These are phyloP conservation scores for Amblyjoppa fuscipennis DNA, from an alignment of 2,888 invertebrate species.

Conservation along the genomic window DNA sequence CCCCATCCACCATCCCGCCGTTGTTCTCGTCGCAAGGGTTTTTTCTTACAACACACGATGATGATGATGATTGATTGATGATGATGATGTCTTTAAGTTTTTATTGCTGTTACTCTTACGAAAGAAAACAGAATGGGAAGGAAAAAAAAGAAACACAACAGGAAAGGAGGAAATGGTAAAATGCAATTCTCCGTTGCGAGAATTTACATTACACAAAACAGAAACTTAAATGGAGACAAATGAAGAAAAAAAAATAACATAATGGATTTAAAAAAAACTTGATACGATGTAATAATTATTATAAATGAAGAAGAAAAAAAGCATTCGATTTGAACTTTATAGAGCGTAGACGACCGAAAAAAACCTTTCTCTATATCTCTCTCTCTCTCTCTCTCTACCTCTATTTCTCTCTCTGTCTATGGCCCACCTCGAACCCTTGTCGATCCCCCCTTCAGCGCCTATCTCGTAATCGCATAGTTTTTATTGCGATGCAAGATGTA, in stretches of 20 bases:
- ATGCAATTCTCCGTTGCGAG: background rate
- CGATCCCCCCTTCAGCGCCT: constrained; percentile 66
- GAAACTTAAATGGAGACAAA: constrained; percentile 26
- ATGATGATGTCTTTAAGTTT: constrained; percentile 77
- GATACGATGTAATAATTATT: constrained; percentile 78
- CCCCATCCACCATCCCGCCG: constrained; percentile 60
- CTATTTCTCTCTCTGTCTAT: constrained; percentile 26
- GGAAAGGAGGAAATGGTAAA: constrained; percentile 16
- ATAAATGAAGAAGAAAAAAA: constrained; percentile 68
- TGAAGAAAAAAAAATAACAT: constrained; percentile 35
- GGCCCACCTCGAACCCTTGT: constrained; percentile 58
- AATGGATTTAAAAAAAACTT: constrained; percentile 68
- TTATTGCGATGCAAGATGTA: constrained; percentile 81
- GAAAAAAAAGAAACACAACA: background rate
- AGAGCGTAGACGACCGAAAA: constrained; percentile 69
- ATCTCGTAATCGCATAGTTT: constrained; percentile 76
- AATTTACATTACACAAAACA: constrained; percentile 2
- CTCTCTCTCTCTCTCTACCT: background rate
- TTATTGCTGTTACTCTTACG: constrained; percentile 79
- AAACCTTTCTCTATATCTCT: constrained; percentile 39
- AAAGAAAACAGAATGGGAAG: constrained; percentile 3
- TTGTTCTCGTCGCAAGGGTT: constrained; percentile 82
- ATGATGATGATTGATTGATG: constrained; percentile 1
- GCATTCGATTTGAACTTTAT: constrained; percentile 70
- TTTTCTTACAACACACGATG: constrained; percentile 57